Conservation (phyloP, 2,888 invertebrate species). For the Noctua janthina region DNA sequence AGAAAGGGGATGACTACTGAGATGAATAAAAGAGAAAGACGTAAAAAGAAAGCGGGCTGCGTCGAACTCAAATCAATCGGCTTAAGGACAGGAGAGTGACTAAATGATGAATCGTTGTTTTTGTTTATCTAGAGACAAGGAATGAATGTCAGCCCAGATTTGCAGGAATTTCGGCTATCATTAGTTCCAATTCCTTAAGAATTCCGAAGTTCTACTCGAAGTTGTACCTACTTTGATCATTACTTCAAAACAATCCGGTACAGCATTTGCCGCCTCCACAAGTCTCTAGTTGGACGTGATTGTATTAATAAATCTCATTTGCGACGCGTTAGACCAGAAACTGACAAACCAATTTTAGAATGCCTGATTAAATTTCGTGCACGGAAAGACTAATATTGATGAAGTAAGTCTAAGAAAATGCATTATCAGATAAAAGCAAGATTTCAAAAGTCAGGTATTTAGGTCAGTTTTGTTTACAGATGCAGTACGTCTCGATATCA, state of each 20-base stretch:
- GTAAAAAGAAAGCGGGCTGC: background rate
- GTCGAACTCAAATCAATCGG: background rate
- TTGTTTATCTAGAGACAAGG: background rate
- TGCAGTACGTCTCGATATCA: constrained; percentile 62
- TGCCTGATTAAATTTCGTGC: constrained; percentile 48
- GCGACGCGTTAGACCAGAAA: constrained; percentile 46
- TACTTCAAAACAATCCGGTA: constrained; percentile 30
- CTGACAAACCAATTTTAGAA: constrained; percentile 35
- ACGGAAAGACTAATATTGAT: constrained; percentile 22
- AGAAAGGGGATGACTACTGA: no score
- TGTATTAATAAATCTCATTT: constrained; percentile 52
- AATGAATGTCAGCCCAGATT: background rate
- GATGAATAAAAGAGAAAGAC: background rate
- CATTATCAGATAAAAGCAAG: constrained; percentile 58
- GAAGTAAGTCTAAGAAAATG: constrained; percentile 36
- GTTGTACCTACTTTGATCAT: background rate
- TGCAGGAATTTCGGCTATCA: background rate
- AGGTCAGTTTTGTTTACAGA: constrained; percentile 62
- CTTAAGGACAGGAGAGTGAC: background rate
- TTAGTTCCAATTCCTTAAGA: background rate
- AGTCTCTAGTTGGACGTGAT: constrained; percentile 29
- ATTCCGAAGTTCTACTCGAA: background rate
- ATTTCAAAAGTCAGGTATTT: constrained; percentile 56
- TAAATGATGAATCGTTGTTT: background rate
- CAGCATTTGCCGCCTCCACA: constrained; percentile 31